A percentile compares a stretch with the other conserved stretches of the same genome.
Evolutionary conservation across 2,113 vertebrate species (phyloP).

Genomic region (Micronycteris hirsuta): DNA sequence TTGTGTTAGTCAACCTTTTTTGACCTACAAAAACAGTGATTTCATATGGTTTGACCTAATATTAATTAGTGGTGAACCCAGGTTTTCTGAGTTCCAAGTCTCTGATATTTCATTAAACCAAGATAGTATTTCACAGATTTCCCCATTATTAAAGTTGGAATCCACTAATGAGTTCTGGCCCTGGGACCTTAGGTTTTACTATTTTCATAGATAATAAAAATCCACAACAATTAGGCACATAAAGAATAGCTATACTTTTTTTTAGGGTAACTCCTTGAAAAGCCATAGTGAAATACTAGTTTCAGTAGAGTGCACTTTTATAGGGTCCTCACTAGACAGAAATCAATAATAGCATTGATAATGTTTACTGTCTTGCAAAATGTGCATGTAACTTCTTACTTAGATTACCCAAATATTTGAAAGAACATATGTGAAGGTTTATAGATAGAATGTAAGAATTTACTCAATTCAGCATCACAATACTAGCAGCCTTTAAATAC

Average conservation of each 20-base stretch:
- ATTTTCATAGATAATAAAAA: neutral
- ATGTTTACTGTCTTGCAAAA: neutral
- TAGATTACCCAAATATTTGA: neutral
- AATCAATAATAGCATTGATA: neutral
- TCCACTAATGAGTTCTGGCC: neutral
- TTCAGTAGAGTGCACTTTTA: neutral
- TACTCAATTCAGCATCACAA: slow-evolving; percentile 17
- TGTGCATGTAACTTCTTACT: neutral
- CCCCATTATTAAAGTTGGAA: neutral
- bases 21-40: neutral
- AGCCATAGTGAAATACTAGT: neutral
- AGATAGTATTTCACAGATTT: neutral
- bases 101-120: slow-evolving; percentile 14
- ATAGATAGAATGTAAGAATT: neutral
- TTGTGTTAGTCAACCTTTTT: neutral
- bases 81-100: neutral
- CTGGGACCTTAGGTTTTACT: neutral
- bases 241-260: neutral
- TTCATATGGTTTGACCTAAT: neutral
- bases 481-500: slow-evolving; percentile 22
- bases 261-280: neutral
- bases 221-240: neutral
- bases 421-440: neutral
- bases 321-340: neutral
- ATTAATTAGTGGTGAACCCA: slow-evolving; percentile 5